Base-by-base conservation (phyloP, 2,797 vertebrate species). In the Antrozous pallidus region DNA sequence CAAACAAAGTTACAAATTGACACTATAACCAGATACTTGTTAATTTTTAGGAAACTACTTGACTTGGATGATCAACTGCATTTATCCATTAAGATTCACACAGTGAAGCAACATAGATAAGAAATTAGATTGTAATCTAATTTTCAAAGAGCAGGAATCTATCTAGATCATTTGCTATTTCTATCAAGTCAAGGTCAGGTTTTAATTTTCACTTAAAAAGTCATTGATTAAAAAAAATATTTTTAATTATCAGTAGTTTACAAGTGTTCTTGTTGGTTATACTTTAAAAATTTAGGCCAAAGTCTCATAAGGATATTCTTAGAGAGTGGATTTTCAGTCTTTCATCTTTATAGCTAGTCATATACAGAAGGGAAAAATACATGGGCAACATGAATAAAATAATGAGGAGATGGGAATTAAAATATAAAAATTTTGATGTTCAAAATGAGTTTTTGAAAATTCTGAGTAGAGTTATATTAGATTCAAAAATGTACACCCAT, bases 71-170 rank as follows among this genome's bases (percentile, higher is more conserved):
- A 65, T 75, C 28, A 80, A 22, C 2, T 84, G 3, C 36, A 75
- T 63, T 90, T 18, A 80, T 80, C 75, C 74, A 84, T 36, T 51
- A 82, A 67, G 9, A 90, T 95, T 88, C 49, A 81, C 11, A 51
- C 14, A 9, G 9, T 40, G 28, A 9, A 71, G 16, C n/a, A 80
- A 5, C 5, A 70, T 42, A 61, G 13, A 78, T 16, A 49, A 28
- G 17, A 89, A 80, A 61, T 74, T 80, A 69, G 47, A 74, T n/a
- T 88, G 87, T 81, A 93, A 91, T 86, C 7, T 82, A 70, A 63
- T 40, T 31, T 81, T 85, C 78, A 31, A 69, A 61, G 36, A 45
- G 26, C 73, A 40, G 0, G 42, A 28, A 71, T 54, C 42, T 17
- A 38, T 82, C 33, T 28, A 61, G 28, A 36, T 8, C 3, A 51